Evolutionary conservation across 1,140 invertebrate genomes (phyloP).

Genomic region (Zeugodacus cucurbitae): DNA sequence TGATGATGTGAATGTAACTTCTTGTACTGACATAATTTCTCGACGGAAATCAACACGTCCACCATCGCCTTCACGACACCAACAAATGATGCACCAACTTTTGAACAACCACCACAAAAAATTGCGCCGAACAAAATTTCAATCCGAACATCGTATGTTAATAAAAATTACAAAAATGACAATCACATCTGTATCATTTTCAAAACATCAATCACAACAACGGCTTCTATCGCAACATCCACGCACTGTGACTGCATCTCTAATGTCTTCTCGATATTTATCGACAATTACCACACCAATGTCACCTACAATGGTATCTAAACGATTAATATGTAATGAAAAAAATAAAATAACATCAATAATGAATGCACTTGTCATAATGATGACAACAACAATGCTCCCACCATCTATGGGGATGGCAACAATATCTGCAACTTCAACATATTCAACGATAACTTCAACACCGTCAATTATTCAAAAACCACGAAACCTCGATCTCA

Average conservation of each 20-base stretch:
- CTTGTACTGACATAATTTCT: constrained; percentile 66
- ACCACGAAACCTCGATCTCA: not conserved
- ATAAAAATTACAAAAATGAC: constrained; percentile 47
- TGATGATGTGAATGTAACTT: constrained; percentile 66
- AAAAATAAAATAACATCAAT: not conserved
- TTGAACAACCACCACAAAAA: not conserved
- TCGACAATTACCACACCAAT: constrained; percentile 36
- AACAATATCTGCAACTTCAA: not conserved
- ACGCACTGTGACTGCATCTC: not conserved
- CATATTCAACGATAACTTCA: not conserved
- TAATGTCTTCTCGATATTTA: not conserved
- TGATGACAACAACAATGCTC: constrained; percentile 15
- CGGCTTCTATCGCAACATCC: constrained; percentile 47
- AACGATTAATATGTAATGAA: not conserved
- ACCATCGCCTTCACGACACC: constrained; percentile 21
- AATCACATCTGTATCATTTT: constrained; percentile 30
- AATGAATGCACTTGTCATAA: not conserved
- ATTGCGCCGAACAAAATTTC: not conserved
- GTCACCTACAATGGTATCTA: not conserved
- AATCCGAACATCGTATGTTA: constrained; percentile 41
- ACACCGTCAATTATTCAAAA: not conserved
- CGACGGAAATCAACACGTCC: constrained; percentile 51
- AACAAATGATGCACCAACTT: not conserved
- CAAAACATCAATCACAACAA: constrained; percentile 34
- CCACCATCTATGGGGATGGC: not conserved